Percentiles rank a stretch among this genome's conserved stretches.
Evolutionary conservation across 2,888 invertebrate species (phyloP).

Genomic region (Apamea monoglypha): DNA sequence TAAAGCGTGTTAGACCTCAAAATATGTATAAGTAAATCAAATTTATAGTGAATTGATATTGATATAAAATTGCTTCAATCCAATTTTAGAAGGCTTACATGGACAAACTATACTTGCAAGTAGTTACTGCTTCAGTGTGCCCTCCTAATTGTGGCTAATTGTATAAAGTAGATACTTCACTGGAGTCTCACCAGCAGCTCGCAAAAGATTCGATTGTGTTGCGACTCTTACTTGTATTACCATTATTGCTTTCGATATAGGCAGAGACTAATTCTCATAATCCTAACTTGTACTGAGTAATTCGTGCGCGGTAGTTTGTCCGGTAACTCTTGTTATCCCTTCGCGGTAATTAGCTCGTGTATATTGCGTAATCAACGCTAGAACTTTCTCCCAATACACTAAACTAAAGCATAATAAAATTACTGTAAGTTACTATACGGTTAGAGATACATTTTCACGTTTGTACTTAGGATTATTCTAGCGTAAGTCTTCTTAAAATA

Average conservation of each 20-base stretch:
- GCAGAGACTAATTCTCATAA: constrained; percentile 18
- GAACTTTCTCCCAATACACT: constrained; percentile 70
- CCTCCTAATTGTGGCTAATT: constrained; percentile 16
- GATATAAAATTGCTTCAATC: constrained; percentile 55
- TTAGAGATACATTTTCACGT: constrained; percentile 81
- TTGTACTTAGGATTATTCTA: constrained; percentile 83
- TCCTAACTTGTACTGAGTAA: constrained; percentile 25
- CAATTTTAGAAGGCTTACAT: constrained; percentile 24
- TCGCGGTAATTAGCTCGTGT: constrained; percentile 61
- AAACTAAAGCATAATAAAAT: constrained; percentile 75
- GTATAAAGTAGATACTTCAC: constrained; percentile 15
- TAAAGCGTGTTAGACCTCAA: constrained; percentile 70
- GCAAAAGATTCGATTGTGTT: constrained; percentile 17
- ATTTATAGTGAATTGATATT: constrained; percentile 67
- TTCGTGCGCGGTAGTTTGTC: constrained; percentile 42
- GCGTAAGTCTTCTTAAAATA: constrained; percentile 73
- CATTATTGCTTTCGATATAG: constrained; percentile 26
- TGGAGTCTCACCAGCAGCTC: background rate
- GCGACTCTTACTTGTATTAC: constrained; percentile 3
- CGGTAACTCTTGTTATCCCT: constrained; percentile 41
- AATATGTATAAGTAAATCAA: constrained; percentile 68
- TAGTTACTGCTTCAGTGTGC: constrained; percentile 15
- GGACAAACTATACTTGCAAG: constrained; percentile 40
- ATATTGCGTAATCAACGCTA: constrained; percentile 69
- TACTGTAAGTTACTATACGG: constrained; percentile 73